Base-by-base conservation (phyloP, 2,888 invertebrate species). In the Drosophila pegasa region DNA sequence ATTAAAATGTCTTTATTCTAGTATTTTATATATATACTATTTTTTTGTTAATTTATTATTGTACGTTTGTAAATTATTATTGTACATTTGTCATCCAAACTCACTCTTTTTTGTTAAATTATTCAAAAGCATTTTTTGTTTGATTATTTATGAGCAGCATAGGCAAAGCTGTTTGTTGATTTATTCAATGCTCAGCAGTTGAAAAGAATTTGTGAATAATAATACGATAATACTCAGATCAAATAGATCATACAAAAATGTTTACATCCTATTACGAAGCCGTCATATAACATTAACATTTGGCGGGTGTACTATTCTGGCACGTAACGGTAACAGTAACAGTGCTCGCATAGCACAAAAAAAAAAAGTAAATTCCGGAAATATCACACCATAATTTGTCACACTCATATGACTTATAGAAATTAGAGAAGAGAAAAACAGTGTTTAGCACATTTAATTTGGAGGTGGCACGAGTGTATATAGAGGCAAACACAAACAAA, bases 391-490 rank as follows among this genome's bases (percentile, higher is more conserved):
- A 16, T 29, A 14, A 41, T 41, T 41, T 35, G 40, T 20, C 47
- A 48, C 22, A 51, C n/a, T 10, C 43, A 9, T 45, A 31, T 51
- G 48, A 38, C 22, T 51, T 27, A 33, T 33, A 43, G 33, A 25
- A 33, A 43, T 55, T 41, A 31, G 54, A 41, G 22, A 43, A 22
- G 31, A 25, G 20, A 3, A 25, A 16, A 27, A 31, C 29, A 27
- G 33, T 55, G 29, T 38, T 65, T 60, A 22, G 9, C 59, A 60
- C 41, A 27, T 66, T 56, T 18, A 18, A 31, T 45, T 56, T 22
- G 16, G 25, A 22, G 14, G 45, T 20, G 48, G 18, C 25, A n/a
- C 54, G 20, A 25, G 12, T 41, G 7, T 16, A 33, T 2, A 31
- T 1, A 10, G 18, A n/a, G 18, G 8, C n/a, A 14, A 3, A 14